These are phyloP conservation scores for Eucriotettix oculatus DNA, from an alignment of 2,888 invertebrate species.

Conservation along the genomic window DNA sequence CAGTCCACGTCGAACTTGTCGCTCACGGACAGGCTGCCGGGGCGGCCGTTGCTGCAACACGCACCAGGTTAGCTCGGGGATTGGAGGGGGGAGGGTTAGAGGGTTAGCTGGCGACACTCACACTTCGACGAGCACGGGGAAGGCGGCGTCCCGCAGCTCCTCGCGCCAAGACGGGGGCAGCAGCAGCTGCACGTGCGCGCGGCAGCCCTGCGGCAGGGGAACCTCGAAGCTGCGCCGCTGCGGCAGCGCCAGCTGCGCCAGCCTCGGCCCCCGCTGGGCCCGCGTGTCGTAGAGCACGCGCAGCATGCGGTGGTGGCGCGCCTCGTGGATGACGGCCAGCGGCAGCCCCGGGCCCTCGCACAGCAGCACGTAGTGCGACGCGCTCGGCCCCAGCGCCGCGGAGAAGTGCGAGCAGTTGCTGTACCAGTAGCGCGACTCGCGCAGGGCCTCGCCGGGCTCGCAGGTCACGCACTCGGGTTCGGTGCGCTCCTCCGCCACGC, in stretches of 20 bases:
- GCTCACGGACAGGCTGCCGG: constrained; percentile 79
- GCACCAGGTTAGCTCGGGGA: neutral
- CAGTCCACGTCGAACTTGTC: constrained; percentile 76
- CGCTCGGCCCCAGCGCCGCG: constrained; percentile 42
- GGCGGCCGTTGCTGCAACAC: constrained; percentile 64
- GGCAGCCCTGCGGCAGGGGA: constrained; percentile 65
- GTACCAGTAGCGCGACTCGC: constrained; percentile 57
- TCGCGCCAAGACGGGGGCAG: constrained; percentile 80
- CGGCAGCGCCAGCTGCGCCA: constrained; percentile 68
- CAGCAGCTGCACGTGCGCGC: constrained; percentile 73
- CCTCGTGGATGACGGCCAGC: constrained; percentile 60
- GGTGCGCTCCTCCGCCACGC: constrained; percentile 40
- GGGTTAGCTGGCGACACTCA: constrained; percentile 28
- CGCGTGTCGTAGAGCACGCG: constrained; percentile 61
- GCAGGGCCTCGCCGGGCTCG: constrained; percentile 53
- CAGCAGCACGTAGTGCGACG: constrained; percentile 55
- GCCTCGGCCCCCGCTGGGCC: constrained; percentile 34
- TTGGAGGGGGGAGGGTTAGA: neutral
- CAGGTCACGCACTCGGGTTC: constrained; percentile 80
- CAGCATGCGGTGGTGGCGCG: constrained; percentile 53
- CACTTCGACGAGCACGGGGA: constrained; percentile 79
- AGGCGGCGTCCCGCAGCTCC: constrained; percentile 69
- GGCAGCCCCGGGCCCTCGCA: constrained; percentile 89
- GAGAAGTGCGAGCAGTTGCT: constrained; percentile 76
- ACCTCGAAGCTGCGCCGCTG: constrained; percentile 69